Base-by-base conservation (phyloP, 2,888 invertebrate genomes). In the Abrostola triplasia region DNA sequence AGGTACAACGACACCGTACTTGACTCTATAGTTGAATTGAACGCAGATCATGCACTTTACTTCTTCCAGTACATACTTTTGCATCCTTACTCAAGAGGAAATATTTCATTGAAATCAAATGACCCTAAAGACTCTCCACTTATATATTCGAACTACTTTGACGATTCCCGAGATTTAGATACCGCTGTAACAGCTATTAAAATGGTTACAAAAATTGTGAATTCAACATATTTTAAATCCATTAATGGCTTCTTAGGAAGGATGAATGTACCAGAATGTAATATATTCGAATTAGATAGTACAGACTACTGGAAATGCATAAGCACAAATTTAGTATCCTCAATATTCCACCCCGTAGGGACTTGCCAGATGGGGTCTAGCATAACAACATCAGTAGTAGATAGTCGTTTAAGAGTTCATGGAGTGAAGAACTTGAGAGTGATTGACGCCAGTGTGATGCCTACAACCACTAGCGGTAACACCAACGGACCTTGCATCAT, bases 401-500 rank as follows among this genome's bases (percentile, higher is more conserved):
- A 95, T 7, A 73, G 76, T 24, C 57, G 57, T 9, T 48, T 74
- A 13, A 68, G 67, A 56, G 95, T 96, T 0, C 90, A 95, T 77
- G 96, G 96, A 0, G 88, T 96, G 0, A 89, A 92, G 59, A 88
- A 94, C 5, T 83, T 96, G 7, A 85, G 96, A 55, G 95, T 96
- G 0, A 95, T 95, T 7, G 96, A 96, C 72, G 95, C 96, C 0
- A 95, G 95, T 64, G 90, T 96, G 11, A 96, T 96, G 95, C 96
- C 96, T 0, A 87, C 88, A 38, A 94, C 95, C 0, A 89, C 92
- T 0, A 95, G 95, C 6, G 96, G 95, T 0, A 96, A 96, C 76
- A 96, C 95, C 0, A 95, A 95, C 70, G 96, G 95, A 0, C 95
- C 44, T 47, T 9, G 9, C 4, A 91, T 95, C 9, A 96, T 96